Conservation (phyloP, 2,113 vertebrate species). For the Mus pahari region DNA sequence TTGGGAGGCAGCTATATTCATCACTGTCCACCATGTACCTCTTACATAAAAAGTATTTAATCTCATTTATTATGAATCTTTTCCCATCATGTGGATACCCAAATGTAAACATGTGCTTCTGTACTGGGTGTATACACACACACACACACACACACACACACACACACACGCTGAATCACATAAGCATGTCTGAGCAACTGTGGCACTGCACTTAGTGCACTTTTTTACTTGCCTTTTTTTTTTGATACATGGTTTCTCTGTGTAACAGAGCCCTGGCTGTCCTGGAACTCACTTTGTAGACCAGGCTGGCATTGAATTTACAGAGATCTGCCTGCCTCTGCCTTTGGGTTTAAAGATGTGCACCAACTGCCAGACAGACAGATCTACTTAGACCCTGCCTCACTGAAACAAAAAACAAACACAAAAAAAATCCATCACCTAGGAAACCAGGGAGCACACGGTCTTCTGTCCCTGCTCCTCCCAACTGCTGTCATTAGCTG, state of each 20-base stretch:
- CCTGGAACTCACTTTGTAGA: no score
- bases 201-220: no score
- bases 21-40: background rate
- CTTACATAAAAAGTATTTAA: background rate
- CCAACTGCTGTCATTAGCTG: background rate
- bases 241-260: no score
- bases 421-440: background rate
- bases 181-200: no score
- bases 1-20: background rate
- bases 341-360: no score
- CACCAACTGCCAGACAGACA: background rate
- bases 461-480: background rate
- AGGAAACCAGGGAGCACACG: conserved; percentile 1
- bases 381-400: background rate
- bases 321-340: no score
- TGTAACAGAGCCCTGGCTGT: no score
- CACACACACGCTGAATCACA: no score
- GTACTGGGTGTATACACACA: no score
- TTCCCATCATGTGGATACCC: background rate
- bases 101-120: background rate
- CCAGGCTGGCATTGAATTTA: no score
- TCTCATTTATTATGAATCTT: background rate
- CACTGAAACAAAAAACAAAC: background rate
- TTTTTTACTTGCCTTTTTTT: no score
- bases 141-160: no score